Evolutionary conservation across 2,797 vertebrate genomes (phyloP), one percentile per base, ranked within the genome.

Genomic region (Lateolabrax maculatus): DNA sequence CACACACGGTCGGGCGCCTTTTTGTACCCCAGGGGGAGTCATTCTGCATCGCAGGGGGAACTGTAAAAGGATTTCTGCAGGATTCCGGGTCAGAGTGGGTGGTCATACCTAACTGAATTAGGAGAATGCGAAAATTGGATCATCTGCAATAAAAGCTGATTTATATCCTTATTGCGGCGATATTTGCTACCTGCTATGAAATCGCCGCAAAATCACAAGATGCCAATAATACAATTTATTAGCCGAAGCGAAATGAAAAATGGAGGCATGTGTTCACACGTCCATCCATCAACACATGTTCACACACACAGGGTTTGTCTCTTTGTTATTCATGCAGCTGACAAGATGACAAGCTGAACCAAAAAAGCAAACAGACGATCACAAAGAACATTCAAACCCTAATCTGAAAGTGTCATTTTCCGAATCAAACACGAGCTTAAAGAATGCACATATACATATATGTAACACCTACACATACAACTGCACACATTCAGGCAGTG

Each of bases 51-150:
- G 4, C 63, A 51, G 27, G n/a, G 65, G 69, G 75, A 69, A 79
- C 80, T 55, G 53, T 94, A 94, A 94, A 77, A 84, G 89, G 93
- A 93, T 94, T 93, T 86, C 76, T 34, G 61, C 43, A 68, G 81
- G 77, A 77, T 87, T 81, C 72, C 15, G 48, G 89, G 92, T 93
- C 89, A 86, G 72, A 70, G 87, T 80, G 85, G 80, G 90, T 83
- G 90, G 85, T 84, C 90, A 86, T 46, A 84, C 41, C 51, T 79
- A 85, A 90, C 55, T 75, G 79, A 91, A 92, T 91, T 77, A 87
- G 51, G 19, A 75, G 77, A 80, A 83, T 60, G 72, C 74, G 75
- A 71, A 87, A 91, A 93, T 91, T 80, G 62, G 75, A 94, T 94
- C 71, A 90, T 84, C 68, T 71, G 80, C 86, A 89, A 94, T 94